phyloP scores from a whole-genome alignment of 2,113 vertebrate genomes.

The Proterorhinus semilunaris region DNA sequence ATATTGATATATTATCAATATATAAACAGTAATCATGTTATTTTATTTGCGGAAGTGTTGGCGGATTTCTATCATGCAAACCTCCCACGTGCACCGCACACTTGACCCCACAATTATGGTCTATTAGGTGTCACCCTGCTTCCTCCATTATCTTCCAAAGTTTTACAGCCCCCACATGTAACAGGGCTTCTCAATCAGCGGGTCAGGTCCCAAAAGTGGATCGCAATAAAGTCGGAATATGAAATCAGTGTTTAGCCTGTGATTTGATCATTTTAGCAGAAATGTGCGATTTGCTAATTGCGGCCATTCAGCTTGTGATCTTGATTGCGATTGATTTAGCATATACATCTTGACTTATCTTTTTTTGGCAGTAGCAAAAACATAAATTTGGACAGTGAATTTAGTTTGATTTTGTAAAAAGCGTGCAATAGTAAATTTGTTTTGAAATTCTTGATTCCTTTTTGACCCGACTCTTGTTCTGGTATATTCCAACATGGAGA shows the following conservation, averaged over 20 bases:
- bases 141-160: slow-evolving; percentile 33
- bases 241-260: not conserved
- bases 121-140: slow-evolving; percentile 50
- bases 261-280: too few species aligned
- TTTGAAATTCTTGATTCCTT: not conserved
- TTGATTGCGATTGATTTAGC: too few species aligned
- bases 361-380: too few species aligned
- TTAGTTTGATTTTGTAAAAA: not conserved
- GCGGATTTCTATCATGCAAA: slow-evolving; percentile 27
- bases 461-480: not conserved
- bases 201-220: not conserved
- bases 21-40: not conserved
- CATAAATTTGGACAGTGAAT: not conserved
- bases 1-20: too few species aligned
- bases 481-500: not conserved
- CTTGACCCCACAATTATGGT: slow-evolving; percentile 56
- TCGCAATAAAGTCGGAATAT: not conserved
- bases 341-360: too few species aligned
- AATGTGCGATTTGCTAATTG: too few species aligned
- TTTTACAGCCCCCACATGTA: not conserved
- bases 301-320: too few species aligned
- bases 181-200: not conserved
- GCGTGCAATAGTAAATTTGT: not conserved
- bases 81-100: slow-evolving; percentile 41
- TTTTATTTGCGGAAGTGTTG: slow-evolving; percentile 18